Base-by-base conservation (phyloP, 2,113 vertebrate genomes). In the Callipepla squamata region DNA sequence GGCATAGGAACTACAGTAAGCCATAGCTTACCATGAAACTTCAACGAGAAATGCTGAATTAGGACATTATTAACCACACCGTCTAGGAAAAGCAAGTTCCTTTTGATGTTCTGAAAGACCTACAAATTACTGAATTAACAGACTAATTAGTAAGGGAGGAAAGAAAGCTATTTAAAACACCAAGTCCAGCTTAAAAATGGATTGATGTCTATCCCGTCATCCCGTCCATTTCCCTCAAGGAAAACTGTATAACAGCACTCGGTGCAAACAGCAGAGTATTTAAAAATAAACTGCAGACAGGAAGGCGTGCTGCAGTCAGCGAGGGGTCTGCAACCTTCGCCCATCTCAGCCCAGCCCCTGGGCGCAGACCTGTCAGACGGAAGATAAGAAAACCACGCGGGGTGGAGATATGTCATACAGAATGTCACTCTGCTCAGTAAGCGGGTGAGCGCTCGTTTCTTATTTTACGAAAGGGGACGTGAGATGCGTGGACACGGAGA, bases 171-270 rank as follows among this genome's bases (percentile, higher is more conserved):
- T 95, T 92, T 93, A 67, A 80, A 94, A 74, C 58, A 85, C 8
- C 22, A 86, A 62, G 51, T 88, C 68, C 69, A 57, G 83, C 93
- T 93, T 92, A 96, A 95, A 96, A 96, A 95, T 90, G 88, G 94
- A 93, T 86, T 65, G 87, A 95, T 80, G 87, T 94, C 80, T 94
- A 65, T 93, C 80, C 66, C 76, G 78, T 91, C 59, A 87, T 85
- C 80, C 75, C 89, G 47, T 65, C 61, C 57, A 57, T 90, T 80
- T 92, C 95, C 87, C 91, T 75, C 22, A 91, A 85, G 94, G 50
- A 77, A 51, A 57, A 55, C 72, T 83, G 70, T 55, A 50, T 69
- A 17, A 17, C 47, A 85, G 57, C 14, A 47, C 32, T 68, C 42
- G 26, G 34, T 5, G 21, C 58, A 25, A 25, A 70, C 12, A 74